phyloP scores from a whole-genome alignment of 2,888 invertebrate species.

The Acanthoscelides obtectus region DNA sequence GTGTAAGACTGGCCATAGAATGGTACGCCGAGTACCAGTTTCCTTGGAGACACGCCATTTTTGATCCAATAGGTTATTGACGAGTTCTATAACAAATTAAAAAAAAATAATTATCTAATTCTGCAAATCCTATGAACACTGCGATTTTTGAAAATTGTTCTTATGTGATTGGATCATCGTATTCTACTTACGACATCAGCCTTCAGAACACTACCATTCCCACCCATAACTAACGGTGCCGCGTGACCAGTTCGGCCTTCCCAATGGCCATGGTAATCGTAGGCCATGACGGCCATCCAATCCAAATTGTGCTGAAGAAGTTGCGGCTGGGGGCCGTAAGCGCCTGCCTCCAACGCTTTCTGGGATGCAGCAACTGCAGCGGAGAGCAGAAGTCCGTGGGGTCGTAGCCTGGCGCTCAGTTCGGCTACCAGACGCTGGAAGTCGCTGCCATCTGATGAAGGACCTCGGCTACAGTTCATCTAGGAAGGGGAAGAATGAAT shows the following conservation, averaged over 20 bases:
- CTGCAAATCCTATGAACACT: no score
- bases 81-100: constrained; percentile 52
- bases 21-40: constrained; percentile 71
- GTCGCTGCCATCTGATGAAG: constrained; percentile 60
- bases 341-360: constrained; percentile 66
- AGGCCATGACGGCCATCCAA: constrained; percentile 79
- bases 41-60: constrained; percentile 59
- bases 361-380: constrained; percentile 70
- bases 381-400: constrained; percentile 60
- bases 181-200: background rate
- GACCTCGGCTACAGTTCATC: constrained; percentile 59
- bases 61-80: constrained; percentile 70
- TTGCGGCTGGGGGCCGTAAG: constrained; percentile 63
- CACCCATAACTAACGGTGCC: constrained; percentile 53
- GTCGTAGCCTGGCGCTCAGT: constrained; percentile 58
- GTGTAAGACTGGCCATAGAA: constrained; percentile 75
- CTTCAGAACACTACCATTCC: background rate
- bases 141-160: no score
- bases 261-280: constrained; percentile 75
- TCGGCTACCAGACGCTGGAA: constrained; percentile 64
- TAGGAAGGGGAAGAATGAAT: constrained; percentile 32
- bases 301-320: constrained; percentile 63
- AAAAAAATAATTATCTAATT: no score
- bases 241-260: constrained; percentile 71
- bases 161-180: no score